A percentile compares a stretch with the other conserved stretches of the same genome.
Conservation (phyloP, 2,888 invertebrate species). For the Julus scanicus region DNA sequence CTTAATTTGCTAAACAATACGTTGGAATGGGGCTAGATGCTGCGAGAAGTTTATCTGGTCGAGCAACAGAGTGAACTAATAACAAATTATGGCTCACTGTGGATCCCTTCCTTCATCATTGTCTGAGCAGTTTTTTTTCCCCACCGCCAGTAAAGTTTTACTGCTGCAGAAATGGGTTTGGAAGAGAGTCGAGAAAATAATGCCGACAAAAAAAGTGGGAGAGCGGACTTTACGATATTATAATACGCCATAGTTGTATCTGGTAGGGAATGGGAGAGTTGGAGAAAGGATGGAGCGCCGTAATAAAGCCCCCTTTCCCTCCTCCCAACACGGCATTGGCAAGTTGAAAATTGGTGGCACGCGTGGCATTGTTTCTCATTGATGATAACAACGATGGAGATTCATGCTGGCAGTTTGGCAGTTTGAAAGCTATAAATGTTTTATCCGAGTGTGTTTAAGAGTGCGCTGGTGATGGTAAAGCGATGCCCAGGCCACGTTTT, state of each 20-base stretch:
- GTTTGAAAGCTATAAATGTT: constrained; percentile 20
- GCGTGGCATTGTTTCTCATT: constrained; percentile 11
- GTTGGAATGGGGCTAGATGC: constrained; percentile 21
- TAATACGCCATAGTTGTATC: neutral
- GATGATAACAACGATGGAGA: constrained; percentile 38
- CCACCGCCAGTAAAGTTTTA: constrained; percentile 35
- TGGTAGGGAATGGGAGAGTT: neutral
- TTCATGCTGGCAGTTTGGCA: constrained; percentile 42
- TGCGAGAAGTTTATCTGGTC: constrained; percentile 32
- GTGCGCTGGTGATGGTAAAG: neutral
- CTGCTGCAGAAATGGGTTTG: constrained; percentile 15
- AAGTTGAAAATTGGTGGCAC: constrained; percentile 36
- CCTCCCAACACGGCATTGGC: neutral
- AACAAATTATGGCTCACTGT: constrained; percentile 42
- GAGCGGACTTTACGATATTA: constrained; percentile 16
- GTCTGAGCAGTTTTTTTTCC: neutral
- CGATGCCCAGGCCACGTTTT: neutral
- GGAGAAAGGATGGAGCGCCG: neutral
- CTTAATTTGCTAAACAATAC: constrained; percentile 32
- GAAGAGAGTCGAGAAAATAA: constrained; percentile 35
- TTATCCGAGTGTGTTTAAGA: constrained; percentile 9
- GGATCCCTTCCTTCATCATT: constrained; percentile 39
- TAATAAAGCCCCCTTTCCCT: neutral
- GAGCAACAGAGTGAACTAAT: constrained; percentile 31
- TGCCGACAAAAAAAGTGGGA: constrained; percentile 11